A percentile compares a stretch with the other conserved stretches of the same genome.
Evolutionary conservation across 2,888 invertebrate genomes (phyloP).

Genomic region (Cabera pusaria): DNA sequence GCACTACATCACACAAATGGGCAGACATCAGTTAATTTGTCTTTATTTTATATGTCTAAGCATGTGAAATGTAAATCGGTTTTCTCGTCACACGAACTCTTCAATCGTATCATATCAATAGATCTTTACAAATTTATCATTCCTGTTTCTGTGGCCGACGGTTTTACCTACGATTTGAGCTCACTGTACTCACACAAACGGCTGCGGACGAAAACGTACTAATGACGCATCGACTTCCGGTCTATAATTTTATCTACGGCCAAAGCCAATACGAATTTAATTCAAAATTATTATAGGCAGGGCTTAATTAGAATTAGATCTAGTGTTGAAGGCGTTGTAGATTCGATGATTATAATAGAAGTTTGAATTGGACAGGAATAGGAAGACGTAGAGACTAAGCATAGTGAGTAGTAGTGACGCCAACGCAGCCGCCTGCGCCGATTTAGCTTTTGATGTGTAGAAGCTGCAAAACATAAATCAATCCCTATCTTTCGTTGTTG

Average conservation of each 20-base stretch:
- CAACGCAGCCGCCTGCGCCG: constrained; percentile 15
- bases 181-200: constrained; percentile 65
- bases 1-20: constrained; percentile 46
- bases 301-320: constrained; percentile 10
- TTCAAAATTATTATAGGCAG: too few relatives aligned
- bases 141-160: too few relatives aligned
- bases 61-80: constrained; percentile 16
- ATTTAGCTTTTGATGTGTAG: constrained; percentile 27
- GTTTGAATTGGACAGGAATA: too few relatives aligned
- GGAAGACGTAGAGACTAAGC: constrained; percentile 9
- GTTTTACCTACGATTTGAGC: constrained; percentile 36
- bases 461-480: constrained; percentile 30
- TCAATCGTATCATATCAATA: constrained; percentile 14
- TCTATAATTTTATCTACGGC: constrained; percentile 73
- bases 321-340: too few relatives aligned
- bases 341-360: too few relatives aligned
- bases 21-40: constrained; percentile 40
- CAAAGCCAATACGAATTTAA: constrained; percentile 42
- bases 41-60: constrained; percentile 30
- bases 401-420: constrained; percentile 13
- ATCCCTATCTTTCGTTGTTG: constrained; percentile 30
- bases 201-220: constrained; percentile 71
- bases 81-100: constrained; percentile 6
- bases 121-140: constrained; percentile 11
- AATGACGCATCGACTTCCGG: constrained; percentile 81